Evolutionary conservation across 2,888 invertebrate genomes (phyloP).

Genomic region (Parasteatoda lunata): DNA sequence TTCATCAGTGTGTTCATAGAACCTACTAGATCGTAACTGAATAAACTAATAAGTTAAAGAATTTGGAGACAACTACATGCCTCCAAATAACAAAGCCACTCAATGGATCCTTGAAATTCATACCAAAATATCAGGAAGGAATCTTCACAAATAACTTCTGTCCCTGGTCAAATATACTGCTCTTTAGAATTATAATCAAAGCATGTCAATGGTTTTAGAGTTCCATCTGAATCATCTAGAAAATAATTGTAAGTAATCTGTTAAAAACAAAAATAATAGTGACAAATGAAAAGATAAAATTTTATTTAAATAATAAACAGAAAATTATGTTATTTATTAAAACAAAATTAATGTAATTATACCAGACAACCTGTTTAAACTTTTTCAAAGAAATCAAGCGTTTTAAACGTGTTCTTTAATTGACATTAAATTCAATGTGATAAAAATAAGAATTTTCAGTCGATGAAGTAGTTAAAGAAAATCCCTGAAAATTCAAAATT

Average conservation of each 20-base stretch:
- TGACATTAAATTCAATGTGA: too few relatives aligned
- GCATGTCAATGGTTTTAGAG: slow-evolving; percentile 79
- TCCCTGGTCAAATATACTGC: slow-evolving; percentile 83
- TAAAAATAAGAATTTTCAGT: too few relatives aligned
- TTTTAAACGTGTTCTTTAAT: too few relatives aligned
- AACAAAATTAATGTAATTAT: too few relatives aligned
- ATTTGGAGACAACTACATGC: background rate
- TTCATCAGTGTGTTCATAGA: too few relatives aligned
- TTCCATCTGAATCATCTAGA: slow-evolving; percentile 45
- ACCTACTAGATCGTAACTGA: background rate
- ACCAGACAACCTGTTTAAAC: too few relatives aligned
- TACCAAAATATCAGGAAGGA: slow-evolving; percentile 89
- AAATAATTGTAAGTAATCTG: background rate
- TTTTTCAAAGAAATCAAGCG: background rate
- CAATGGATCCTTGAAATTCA: background rate
- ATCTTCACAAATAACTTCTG: slow-evolving; percentile 81
- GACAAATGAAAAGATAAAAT: too few relatives aligned
- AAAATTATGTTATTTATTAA: too few relatives aligned
- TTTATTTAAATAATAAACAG: background rate
- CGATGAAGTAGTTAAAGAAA: too few relatives aligned
- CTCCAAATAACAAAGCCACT: background rate
- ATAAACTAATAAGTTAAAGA: background rate
- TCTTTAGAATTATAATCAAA: slow-evolving; percentile 85
- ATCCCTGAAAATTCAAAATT: too few relatives aligned
- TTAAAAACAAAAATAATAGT: too few relatives aligned